phyloP scores from a whole-genome alignment of 2,113 vertebrate genomes.

The Edolisoma coerulescens region DNA sequence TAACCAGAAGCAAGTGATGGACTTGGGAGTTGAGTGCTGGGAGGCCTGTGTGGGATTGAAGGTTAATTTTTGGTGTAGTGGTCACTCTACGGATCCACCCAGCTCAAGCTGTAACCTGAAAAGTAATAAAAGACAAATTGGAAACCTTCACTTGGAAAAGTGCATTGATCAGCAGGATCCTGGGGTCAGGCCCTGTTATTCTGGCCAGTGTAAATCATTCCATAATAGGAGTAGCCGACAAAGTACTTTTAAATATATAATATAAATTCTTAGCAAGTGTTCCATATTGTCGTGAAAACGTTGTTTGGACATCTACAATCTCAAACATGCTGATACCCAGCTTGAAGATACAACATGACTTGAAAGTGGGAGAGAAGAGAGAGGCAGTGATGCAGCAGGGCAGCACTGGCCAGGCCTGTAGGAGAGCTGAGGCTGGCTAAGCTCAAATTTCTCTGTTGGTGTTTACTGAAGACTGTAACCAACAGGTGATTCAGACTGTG shows the following conservation, averaged over 20 bases:
- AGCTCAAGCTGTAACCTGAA: background rate
- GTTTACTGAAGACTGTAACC: background rate
- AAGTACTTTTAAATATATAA: background rate
- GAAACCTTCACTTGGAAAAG: background rate
- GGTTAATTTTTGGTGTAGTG: background rate
- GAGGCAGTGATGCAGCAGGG: background rate
- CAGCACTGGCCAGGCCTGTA: background rate
- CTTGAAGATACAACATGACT: background rate
- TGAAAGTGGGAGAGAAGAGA: background rate
- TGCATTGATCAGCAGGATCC: background rate
- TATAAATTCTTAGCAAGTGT: background rate
- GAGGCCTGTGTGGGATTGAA: background rate
- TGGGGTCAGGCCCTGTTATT: no score
- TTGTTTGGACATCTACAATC: rapidly evolving
- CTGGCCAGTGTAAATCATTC: background rate
- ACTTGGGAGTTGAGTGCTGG: background rate
- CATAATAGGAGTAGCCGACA: background rate
- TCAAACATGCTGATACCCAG: background rate
- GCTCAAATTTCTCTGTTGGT: background rate
- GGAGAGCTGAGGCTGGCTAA: background rate
- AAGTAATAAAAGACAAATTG: background rate
- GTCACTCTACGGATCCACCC: background rate
- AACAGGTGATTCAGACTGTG: background rate
- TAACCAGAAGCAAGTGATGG: background rate
- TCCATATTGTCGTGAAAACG: rapidly evolving